Evolutionary conservation across 2,113 vertebrate species (phyloP).

Genomic region (Gobius niger): DNA sequence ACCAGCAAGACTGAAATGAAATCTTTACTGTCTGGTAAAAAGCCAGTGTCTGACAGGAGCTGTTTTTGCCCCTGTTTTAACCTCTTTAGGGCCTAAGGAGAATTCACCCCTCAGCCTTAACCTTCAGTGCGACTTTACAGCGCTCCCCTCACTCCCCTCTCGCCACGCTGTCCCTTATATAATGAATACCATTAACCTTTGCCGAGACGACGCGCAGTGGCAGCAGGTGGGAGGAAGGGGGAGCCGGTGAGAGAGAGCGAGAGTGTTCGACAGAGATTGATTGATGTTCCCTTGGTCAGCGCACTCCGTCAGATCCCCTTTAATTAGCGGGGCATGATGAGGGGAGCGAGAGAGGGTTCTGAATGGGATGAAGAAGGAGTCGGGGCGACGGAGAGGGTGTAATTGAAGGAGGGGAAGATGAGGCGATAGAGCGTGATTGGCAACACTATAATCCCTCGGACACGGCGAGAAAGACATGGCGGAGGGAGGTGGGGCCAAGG

Average conservation of each 20-base stretch:
- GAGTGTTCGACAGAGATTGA: constrained; percentile 70
- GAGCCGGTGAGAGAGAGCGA: constrained; percentile 44
- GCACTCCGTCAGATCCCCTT: constrained; percentile 63
- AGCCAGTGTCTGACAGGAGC: constrained; percentile 50
- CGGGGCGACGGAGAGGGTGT: constrained; percentile 3
- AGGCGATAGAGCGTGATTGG: constrained; percentile 29
- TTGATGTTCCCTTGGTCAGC: constrained; percentile 71
- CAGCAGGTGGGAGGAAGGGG: constrained; percentile 56
- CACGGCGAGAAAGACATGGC: constrained; percentile 11
- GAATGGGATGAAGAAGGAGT: constrained; percentile 17
- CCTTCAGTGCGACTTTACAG: constrained; percentile 66
- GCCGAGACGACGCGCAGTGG: constrained; percentile 42
- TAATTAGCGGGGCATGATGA: constrained; percentile 66
- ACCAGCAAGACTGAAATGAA: neutral
- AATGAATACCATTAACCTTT: constrained; percentile 79
- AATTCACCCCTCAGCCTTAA: constrained; percentile 40
- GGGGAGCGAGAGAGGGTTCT: constrained; percentile 42
- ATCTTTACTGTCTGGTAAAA: neutral
- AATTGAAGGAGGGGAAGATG: constrained; percentile 13
- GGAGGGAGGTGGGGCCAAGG: constrained; percentile 29
- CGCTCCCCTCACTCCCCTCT: constrained; percentile 8
- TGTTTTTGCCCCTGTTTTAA: constrained; percentile 43
- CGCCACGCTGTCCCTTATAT: constrained; percentile 57
- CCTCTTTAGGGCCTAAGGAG: constrained; percentile 35
- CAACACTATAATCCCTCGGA: constrained; percentile 42